Evolutionary conservation across 2,113 vertebrate species (phyloP).

Genomic region (Salvator merianae): DNA sequence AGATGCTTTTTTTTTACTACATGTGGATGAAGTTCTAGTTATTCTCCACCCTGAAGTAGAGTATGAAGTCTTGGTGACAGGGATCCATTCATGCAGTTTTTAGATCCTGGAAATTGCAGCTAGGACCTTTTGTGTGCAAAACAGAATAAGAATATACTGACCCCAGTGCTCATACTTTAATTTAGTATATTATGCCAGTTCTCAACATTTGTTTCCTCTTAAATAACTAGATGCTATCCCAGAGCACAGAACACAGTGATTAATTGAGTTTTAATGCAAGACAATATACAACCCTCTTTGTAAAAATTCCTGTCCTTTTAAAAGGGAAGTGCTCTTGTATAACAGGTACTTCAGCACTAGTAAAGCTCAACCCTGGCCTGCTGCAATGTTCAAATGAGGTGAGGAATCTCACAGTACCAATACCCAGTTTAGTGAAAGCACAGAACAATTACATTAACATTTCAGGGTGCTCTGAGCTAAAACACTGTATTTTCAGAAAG

Average conservation of each 20-base stretch:
- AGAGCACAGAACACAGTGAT: not conserved
- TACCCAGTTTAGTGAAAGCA: constrained; percentile 27
- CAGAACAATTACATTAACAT: constrained; percentile 44
- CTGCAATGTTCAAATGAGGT: not conserved
- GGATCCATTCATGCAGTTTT: too few relatives aligned
- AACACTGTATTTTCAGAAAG: constrained; percentile 7
- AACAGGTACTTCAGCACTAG: not conserved
- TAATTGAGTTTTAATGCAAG: not conserved
- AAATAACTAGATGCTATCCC: not conserved
- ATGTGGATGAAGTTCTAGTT: too few relatives aligned
- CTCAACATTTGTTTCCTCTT: not conserved
- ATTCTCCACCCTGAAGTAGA: too few relatives aligned
- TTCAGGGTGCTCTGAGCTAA: constrained; percentile 41
- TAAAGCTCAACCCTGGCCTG: constrained; percentile 4
- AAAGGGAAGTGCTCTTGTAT: not conserved
- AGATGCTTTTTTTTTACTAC: too few relatives aligned
- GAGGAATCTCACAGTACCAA: constrained; percentile 9
- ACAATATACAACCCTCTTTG: not conserved
- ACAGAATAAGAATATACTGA: too few relatives aligned
- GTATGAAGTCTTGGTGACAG: too few relatives aligned
- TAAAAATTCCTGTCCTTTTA: constrained; percentile 27
- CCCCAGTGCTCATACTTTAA: too few relatives aligned
- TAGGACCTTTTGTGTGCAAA: too few relatives aligned
- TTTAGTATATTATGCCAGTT: not conserved
- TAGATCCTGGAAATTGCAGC: too few relatives aligned